A percentile compares a stretch with the other conserved stretches of the same genome.
Evolutionary conservation across 2,797 vertebrate genomes (phyloP).

Genomic region (Sebastolobus alascanus): DNA sequence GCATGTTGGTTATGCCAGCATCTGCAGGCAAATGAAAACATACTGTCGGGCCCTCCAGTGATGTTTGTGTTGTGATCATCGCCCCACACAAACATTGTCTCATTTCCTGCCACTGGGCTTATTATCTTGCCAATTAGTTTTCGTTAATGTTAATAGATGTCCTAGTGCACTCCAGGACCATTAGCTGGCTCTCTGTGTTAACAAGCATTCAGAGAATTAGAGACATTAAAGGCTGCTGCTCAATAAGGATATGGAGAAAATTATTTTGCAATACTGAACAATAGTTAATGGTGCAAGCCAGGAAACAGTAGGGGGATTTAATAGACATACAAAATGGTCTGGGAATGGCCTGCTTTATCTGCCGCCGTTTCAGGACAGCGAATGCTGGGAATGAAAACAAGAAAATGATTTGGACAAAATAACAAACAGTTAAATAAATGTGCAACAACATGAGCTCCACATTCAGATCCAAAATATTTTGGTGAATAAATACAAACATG

Average conservation of each 20-base stretch:
- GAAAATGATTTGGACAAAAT: conserved; percentile 33
- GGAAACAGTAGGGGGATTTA: conserved; percentile 56
- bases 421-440: conserved; percentile 21
- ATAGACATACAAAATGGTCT: conserved; percentile 56
- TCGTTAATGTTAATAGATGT: conserved; percentile 84
- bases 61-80: conserved; percentile 75
- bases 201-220: conserved; percentile 77
- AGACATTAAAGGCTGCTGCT: conserved; percentile 72
- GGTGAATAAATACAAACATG: background rate
- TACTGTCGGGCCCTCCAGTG: conserved; percentile 24
- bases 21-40: conserved; percentile 41
- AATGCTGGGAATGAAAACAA: conserved; percentile 27
- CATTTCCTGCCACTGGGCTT: conserved; percentile 78
- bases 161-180: conserved; percentile 79
- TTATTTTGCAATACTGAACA: conserved; percentile 72
- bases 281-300: conserved; percentile 73
- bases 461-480: conserved; percentile 18
- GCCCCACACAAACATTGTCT: conserved; percentile 77
- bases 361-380: conserved; percentile 20
- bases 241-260: conserved; percentile 77
- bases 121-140: conserved; percentile 86
- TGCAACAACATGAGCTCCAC: background rate
- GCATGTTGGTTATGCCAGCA: conserved; percentile 23
- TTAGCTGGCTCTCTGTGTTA: conserved; percentile 79
- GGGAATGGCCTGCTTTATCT: conserved; percentile 51